Percentiles rank a stretch among this genome's conserved stretches.
Evolutionary conservation across 2,797 vertebrate genomes (phyloP).

Genomic region (Lophius americanus): DNA sequence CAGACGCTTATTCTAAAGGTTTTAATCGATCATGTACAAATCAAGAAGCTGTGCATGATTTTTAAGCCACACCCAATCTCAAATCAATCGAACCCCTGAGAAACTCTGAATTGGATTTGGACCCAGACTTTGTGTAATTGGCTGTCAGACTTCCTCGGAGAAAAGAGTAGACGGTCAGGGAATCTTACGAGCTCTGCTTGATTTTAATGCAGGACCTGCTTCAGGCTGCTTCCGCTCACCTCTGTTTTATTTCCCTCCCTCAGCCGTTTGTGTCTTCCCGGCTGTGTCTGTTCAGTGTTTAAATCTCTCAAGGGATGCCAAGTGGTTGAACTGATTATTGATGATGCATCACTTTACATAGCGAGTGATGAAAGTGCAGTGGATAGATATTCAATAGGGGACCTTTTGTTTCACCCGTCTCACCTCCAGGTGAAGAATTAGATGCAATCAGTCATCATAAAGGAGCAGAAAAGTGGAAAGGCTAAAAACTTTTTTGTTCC

Average conservation of each 20-base stretch:
- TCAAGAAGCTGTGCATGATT: conserved; percentile 22
- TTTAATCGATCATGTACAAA: background rate
- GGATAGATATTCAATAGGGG: conserved; percentile 39
- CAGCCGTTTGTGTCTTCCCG: conserved; percentile 15
- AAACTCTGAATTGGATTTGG: conserved; percentile 22
- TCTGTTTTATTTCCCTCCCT: background rate
- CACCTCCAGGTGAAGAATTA: conserved; percentile 26
- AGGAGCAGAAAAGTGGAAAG: conserved; percentile 56
- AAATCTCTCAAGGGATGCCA: conserved; percentile 17
- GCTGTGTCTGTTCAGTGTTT: conserved; percentile 34
- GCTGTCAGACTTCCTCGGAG: conserved; percentile 28
- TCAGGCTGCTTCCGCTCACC: background rate
- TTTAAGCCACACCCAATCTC: conserved; percentile 14
- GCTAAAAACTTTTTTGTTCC: conserved; percentile 49
- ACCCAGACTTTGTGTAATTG: conserved; percentile 27
- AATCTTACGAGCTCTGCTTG: background rate
- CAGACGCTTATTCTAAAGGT: background rate
- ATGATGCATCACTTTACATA: conserved; percentile 61
- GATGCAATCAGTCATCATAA: conserved; percentile 56
- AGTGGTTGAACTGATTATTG: conserved; percentile 51
- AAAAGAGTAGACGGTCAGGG: conserved; percentile 32
- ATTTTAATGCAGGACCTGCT: conserved; percentile 33
- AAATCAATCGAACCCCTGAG: conserved; percentile 27
- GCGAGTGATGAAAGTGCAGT: conserved; percentile 22
- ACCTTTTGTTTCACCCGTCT: conserved; percentile 53